Evolutionary conservation across 2,797 vertebrate genomes (phyloP).

Genomic region (Melopsittacus undulatus): DNA sequence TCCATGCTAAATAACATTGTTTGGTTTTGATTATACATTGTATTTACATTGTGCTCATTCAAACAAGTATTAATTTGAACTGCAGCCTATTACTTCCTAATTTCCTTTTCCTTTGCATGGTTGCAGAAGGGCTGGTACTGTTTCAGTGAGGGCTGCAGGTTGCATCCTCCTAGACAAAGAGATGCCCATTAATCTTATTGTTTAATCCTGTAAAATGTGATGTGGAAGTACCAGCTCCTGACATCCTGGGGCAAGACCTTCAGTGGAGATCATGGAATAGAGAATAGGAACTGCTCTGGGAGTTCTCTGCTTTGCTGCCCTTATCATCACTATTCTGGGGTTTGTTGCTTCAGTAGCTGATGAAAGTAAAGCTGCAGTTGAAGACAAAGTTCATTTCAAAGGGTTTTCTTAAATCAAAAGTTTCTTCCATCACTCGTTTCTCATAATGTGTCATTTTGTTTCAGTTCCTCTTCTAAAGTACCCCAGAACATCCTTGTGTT

Average conservation of each 20-base stretch:
- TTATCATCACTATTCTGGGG: not conserved
- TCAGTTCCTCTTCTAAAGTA: not conserved
- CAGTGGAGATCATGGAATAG: not conserved
- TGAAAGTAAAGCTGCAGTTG: not conserved
- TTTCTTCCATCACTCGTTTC: accelerated
- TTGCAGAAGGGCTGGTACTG: not conserved
- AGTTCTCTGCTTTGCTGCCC: not conserved
- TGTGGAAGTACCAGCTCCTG: not conserved
- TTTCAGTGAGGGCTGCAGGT: not conserved
- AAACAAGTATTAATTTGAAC: not conserved
- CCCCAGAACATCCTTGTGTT: accelerated
- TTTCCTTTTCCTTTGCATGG: not conserved
- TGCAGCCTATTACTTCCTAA: not conserved
- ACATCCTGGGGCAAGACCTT: not conserved
- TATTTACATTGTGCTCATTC: not conserved
- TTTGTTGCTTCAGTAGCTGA: not conserved
- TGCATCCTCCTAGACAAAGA: not conserved
- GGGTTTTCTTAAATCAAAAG: not conserved
- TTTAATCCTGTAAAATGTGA: not conserved
- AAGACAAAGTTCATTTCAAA: not conserved
- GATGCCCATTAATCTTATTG: not conserved
- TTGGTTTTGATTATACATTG: not conserved
- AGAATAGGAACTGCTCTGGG: not conserved
- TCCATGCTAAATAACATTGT: not conserved
- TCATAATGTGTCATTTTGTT: not conserved